These are phyloP conservation scores for Lepus americanus DNA, from an alignment of 2,113 vertebrate species.

Conservation along the genomic window DNA sequence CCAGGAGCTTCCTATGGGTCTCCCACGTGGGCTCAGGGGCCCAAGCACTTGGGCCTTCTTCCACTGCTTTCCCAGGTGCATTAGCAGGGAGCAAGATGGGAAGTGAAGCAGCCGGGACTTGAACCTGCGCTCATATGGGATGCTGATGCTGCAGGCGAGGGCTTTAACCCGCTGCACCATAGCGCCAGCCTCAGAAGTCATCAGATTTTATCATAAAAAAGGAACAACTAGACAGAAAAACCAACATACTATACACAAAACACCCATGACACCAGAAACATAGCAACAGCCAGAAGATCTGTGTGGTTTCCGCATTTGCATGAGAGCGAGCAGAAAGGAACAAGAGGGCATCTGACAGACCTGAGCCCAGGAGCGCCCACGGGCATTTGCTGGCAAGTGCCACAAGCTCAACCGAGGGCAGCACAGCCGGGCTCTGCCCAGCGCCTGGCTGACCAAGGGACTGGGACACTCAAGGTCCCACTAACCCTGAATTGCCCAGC, in stretches of 20 bases:
- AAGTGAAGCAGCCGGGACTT: no score
- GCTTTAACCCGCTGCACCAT: no score
- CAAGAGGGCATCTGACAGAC: neutral
- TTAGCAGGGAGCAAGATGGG: no score
- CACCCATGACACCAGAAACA: neutral
- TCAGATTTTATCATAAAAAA: neutral
- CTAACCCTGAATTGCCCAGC: neutral
- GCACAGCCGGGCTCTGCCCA: neutral
- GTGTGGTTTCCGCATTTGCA: neutral
- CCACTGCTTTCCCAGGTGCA: no score
- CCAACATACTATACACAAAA: neutral
- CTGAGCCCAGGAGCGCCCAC: neutral
- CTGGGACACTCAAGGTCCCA: neutral
- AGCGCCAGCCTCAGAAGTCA: no score
- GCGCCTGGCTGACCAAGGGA: neutral
- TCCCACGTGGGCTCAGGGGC: no score
- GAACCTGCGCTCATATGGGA: no score
- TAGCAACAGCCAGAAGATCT: no score
- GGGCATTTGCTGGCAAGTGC: neutral
- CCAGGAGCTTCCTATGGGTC: no score
- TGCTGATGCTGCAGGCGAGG: no score
- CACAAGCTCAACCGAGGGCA: neutral
- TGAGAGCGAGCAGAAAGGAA: neutral
- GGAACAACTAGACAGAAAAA: neutral
- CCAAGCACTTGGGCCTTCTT: no score